A percentile compares a stretch with the other conserved stretches of the same genome.
These are phyloP conservation scores for Knipowitschia caucasica DNA, from an alignment of 2,797 vertebrate species.

Conservation along the genomic window DNA sequence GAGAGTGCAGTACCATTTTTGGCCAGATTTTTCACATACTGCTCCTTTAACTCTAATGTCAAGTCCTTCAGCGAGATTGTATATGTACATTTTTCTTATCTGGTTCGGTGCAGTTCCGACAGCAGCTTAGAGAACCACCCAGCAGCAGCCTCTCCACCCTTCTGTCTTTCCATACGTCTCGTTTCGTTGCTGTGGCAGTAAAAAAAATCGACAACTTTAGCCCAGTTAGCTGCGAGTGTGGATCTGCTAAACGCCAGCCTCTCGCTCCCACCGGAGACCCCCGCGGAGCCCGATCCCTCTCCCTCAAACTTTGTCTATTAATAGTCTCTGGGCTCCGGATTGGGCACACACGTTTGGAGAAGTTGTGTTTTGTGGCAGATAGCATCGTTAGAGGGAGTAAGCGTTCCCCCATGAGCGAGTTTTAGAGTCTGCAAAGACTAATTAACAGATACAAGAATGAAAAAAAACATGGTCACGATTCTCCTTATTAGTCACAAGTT, in stretches of 20 bases:
- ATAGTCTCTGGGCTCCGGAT: constrained; percentile 48
- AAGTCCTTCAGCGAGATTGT: too few species aligned
- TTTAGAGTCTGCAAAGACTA: too few species aligned
- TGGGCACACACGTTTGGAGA: constrained; percentile 37
- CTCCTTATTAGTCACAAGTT: too few species aligned
- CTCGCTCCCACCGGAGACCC: constrained; percentile 34
- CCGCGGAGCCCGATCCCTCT: constrained; percentile 51
- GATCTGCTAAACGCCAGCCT: constrained; percentile 29
- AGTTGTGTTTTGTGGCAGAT: constrained; percentile 20
- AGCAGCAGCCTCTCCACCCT: too few species aligned
- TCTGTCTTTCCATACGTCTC: neutral
- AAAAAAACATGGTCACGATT: too few species aligned
- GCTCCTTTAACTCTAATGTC: too few species aligned
- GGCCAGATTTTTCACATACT: too few species aligned
- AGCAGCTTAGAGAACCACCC: too few species aligned
- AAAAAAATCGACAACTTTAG: constrained; percentile 50
- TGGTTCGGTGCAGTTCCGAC: too few species aligned
- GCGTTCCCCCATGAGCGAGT: constrained; percentile 14
- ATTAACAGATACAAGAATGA: too few species aligned
- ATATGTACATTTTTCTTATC: too few species aligned
- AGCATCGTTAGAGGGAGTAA: constrained; percentile 15
- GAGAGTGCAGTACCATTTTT: too few species aligned
- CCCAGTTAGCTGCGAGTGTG: constrained; percentile 37
- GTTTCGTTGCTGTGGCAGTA: neutral
- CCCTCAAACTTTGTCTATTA: constrained; percentile 53